A percentile compares a stretch with the other conserved stretches of the same genome.
Conservation (phyloP, 2,797 vertebrate genomes). For the Propithecus perrieri region DNA sequence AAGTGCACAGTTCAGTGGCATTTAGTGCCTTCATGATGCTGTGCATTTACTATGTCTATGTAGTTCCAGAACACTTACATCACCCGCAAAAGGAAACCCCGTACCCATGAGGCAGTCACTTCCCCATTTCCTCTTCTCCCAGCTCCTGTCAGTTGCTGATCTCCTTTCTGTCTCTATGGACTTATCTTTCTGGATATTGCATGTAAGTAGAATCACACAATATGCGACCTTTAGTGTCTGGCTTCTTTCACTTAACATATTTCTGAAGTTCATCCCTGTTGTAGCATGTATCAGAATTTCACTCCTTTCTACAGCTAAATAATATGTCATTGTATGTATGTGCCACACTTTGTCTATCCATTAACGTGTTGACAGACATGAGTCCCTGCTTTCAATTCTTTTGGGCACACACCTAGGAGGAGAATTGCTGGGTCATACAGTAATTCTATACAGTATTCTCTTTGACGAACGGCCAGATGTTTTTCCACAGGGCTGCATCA, state of each 20-base stretch:
- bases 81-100: not conserved
- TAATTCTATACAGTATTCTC: not conserved
- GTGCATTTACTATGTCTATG: not conserved
- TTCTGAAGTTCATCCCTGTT: not conserved
- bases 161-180: not conserved
- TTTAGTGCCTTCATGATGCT: not conserved
- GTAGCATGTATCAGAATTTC: not conserved
- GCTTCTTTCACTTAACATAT: not conserved
- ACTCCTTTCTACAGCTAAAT: not conserved
- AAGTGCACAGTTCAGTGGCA: not conserved
- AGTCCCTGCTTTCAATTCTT: not conserved
- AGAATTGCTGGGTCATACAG: not conserved
- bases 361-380: not conserved
- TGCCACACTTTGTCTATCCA: not conserved
- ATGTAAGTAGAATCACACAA: not conserved
- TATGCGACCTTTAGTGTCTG: not conserved
- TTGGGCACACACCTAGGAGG: not conserved
- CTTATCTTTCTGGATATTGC: not conserved
- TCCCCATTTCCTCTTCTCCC: fast-evolving
- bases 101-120: not conserved
- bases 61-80: not conserved
- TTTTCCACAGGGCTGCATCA: not conserved
- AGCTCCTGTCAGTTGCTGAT: no score
- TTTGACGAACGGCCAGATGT: not conserved
- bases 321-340: not conserved